Conservation (phyloP, 2,113 vertebrate genomes). For the Onychostoma macrolepis region DNA sequence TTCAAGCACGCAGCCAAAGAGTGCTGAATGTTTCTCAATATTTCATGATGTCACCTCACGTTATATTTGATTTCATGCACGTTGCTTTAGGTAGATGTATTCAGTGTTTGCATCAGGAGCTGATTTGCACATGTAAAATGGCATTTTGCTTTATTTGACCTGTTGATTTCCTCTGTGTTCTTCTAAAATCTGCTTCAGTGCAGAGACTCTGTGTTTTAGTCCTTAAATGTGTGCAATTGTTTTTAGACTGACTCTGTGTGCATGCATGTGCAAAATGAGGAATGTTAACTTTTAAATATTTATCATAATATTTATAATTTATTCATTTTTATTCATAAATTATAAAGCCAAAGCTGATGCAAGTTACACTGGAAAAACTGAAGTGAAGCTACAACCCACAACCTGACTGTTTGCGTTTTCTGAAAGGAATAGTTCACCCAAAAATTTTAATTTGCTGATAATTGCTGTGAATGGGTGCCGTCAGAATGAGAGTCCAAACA, state of each 20-base stretch:
- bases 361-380: neutral
- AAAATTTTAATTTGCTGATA: neutral
- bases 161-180: neutral
- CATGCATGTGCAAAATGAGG: neutral
- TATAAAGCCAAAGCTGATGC: conserved; percentile 5
- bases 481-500: neutral
- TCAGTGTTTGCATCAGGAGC: conserved; percentile 35
- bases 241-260: neutral
- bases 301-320: conserved; percentile 15
- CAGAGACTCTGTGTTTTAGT: neutral
- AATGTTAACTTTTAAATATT: conserved; percentile 1
- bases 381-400: neutral
- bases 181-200: conserved; percentile 44
- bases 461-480: neutral
- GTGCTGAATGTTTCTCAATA: neutral
- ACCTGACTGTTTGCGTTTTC: neutral
- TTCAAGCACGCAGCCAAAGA: neutral
- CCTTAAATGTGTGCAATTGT: neutral
- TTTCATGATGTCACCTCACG: neutral
- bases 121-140: conserved; percentile 67
- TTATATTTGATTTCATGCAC: neutral
- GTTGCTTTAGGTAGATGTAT: neutral
- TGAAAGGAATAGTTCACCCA: neutral
- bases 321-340: conserved; percentile 1
- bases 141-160: neutral